Conservation (phyloP, 2,113 vertebrate genomes). For the Excalfactoria chinensis region DNA sequence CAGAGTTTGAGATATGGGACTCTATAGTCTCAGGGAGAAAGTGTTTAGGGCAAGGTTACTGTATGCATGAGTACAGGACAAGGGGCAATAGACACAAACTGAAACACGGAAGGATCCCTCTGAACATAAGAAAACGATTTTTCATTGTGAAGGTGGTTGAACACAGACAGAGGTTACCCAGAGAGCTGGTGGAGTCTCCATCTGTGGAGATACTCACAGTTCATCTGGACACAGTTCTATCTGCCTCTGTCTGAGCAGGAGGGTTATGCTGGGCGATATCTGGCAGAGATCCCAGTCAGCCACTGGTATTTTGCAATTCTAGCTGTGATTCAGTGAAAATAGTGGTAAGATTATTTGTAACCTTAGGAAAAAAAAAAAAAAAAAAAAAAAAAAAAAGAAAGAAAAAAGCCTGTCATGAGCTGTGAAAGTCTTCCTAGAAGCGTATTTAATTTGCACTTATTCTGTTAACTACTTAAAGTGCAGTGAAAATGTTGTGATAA, state of each 20-base stretch:
- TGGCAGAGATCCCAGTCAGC: not conserved
- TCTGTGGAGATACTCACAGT: not conserved
- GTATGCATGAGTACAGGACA: not conserved
- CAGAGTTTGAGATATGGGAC: not conserved
- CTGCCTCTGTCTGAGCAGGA: not conserved
- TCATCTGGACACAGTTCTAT: not conserved
- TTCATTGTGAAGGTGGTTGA: not conserved
- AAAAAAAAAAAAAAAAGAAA: not conserved
- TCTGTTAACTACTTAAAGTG: not conserved
- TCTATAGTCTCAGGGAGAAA: not conserved
- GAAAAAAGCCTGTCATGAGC: not conserved
- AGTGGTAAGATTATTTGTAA: not conserved
- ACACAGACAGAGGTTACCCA: not conserved
- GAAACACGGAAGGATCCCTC: not conserved
- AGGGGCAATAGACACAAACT: not conserved
- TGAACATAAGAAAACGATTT: not conserved
- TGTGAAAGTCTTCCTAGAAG: not conserved
- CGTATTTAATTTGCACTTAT: not conserved
- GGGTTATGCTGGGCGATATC: not conserved
- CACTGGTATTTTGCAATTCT: not conserved
- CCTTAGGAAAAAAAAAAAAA: not conserved
- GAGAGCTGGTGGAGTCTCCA: not conserved
- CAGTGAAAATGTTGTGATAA: not conserved
- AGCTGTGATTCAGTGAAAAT: not conserved
- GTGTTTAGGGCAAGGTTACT: not conserved